Evolutionary conservation across 2,797 vertebrate genomes (phyloP).

Genomic region (Chiroxiphia lanceolata): DNA sequence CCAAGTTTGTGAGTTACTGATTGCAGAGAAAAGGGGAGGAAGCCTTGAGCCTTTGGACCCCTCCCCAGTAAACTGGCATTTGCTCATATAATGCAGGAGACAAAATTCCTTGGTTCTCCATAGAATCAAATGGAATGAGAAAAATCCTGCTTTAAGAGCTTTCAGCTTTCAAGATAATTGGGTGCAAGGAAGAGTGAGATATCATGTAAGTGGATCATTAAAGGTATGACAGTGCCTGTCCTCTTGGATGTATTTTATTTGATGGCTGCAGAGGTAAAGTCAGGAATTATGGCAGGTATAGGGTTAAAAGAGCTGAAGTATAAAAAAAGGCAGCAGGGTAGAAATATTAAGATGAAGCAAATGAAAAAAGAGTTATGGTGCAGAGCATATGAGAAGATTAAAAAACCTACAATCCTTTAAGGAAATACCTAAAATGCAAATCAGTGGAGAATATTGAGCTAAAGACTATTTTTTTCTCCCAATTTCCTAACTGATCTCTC

Average conservation of each 20-base stretch:
- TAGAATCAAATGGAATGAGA: background rate
- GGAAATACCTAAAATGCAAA: background rate
- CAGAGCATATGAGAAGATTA: background rate
- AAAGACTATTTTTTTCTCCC: background rate
- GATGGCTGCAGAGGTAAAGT: background rate
- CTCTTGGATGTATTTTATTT: background rate
- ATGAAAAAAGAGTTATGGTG: background rate
- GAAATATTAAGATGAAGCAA: background rate
- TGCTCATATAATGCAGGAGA: background rate
- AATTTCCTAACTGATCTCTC: background rate
- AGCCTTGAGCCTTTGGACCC: background rate
- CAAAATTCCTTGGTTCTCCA: background rate
- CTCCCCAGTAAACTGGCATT: background rate
- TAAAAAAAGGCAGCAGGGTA: background rate
- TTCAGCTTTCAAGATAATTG: background rate
- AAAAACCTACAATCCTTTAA: background rate
- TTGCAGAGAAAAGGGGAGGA: background rate
- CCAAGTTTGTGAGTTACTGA: background rate
- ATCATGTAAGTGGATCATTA: background rate
- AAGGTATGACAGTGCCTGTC: background rate
- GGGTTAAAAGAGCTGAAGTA: background rate
- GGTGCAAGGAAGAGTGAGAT: background rate
- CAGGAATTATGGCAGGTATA: background rate
- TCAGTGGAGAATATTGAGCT: background rate
- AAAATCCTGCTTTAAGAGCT: background rate